Evolutionary conservation across 2,797 vertebrate genomes (phyloP), one percentile per base, ranked within the genome.

Genomic region (Iguana delicatissima): DNA sequence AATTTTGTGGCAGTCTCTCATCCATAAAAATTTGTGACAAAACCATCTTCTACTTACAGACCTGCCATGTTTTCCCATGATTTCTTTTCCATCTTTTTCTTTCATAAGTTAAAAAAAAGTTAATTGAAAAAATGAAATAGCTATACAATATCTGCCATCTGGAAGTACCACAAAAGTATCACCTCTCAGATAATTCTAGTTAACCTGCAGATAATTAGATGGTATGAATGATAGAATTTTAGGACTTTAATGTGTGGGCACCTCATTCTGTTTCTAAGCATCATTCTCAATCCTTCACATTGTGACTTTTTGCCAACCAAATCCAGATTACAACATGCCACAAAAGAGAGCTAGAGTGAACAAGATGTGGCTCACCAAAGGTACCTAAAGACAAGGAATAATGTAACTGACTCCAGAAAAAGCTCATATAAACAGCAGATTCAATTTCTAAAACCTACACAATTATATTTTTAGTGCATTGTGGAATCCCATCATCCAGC

Each of bases 391-490:
- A 69, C 38, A 35, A 81, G 13, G 20, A 59, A 81, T 86, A 46
- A 86, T 81, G 64, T 57, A 85, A 69, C 57, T n/a, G 59, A 42
- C 7, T 59, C 26, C 20, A 57, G 9, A 55, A 86, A 35, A 42
- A 69, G 18, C 59, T 80, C 52, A 73, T 82, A 80, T 77, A 64
- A 83, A 72, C 12, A 90, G 42, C 35, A 80, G 42, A 86, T 93
- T 92, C 64, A 50, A 7, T 20, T 72, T 92, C 52, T 85, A 64
- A 92, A 74, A 59, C 67, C 42, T 90, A 87, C 77, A 26, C 57
- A 0, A 0, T 0, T 67, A 76, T 35, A 57, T 62, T 92, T 59
- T 92, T 85, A 72, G 32, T 84, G 85, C 10, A 0, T 42, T 86
- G 77, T 16, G 24, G 52, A 64, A 80, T 35, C 9, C 69, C 42